Base-by-base conservation (phyloP, 1,140 invertebrate genomes). In the Zelostemma sp. region DNA sequence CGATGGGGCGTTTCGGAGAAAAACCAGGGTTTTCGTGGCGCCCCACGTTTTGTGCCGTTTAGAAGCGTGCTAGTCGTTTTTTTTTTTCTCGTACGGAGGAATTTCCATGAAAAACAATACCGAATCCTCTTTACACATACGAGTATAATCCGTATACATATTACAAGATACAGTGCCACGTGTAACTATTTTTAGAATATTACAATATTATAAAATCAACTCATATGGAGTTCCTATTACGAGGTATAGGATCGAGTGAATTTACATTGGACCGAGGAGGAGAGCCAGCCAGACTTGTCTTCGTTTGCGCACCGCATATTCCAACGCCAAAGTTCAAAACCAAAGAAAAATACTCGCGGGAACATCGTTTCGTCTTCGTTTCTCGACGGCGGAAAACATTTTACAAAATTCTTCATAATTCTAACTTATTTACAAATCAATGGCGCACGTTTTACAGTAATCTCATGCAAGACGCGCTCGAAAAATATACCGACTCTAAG, bases 211-310 rank as follows among this genome's bases (percentile, higher is more conserved):
- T 48, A 28, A 48, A 48, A 48, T 21, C 46, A 48, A 48, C 46
- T 48, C 46, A 48, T 48, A 48, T 2, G n/a, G 46, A 28, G 46
- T 28, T 48, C 46, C 46, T 48, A 48, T 48, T 48, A 48, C 46
- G 46, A 48, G 46, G 46, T 48, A 48, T 48, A 48, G 46, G 46
- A 48, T 48, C 46, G 46, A 48, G 46, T 48, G 46, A 48, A 48
- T 48, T 48, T 48, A 48, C 46, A 48, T 15, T 11, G 12, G 19
- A 21, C n/a, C 25, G 14, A 6, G 25, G 46, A 48, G 19, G 19
- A 48, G 14, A 48, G 46, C 46, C 46, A 48, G 46, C 43, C 9
- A 17, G 16, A 46, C 17, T 46, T 46, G 43, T 46, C 21, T 46
- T 46, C 4, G 43, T 9, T 5, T 21, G 21, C 46, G 21, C 46